A percentile compares a stretch with the other conserved stretches of the same genome.
Conservation (phyloP, 2,888 invertebrate genomes). For the Rhagophthalmus giganteus region DNA sequence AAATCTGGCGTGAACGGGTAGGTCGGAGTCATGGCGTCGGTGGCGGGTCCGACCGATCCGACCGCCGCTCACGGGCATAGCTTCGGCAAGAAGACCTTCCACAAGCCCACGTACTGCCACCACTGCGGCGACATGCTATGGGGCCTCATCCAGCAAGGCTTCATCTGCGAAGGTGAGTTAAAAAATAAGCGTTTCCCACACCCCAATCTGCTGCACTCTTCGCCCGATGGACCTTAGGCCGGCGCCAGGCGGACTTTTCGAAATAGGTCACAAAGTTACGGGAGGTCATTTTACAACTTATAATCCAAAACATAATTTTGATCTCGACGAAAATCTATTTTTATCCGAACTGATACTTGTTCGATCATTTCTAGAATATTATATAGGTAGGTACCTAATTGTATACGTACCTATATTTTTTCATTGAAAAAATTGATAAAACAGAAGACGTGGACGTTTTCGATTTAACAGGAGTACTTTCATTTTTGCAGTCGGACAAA, state of each 20-base stretch:
- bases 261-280: constrained; percentile 28
- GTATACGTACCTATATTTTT: too few species aligned
- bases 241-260: constrained; percentile 21
- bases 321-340: too few species aligned
- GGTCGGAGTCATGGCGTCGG: constrained; percentile 64
- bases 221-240: constrained; percentile 10
- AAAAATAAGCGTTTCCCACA: constrained; percentile 10
- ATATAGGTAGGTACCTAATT: too few species aligned
- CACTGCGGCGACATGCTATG: constrained; percentile 99
- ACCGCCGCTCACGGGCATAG: constrained; percentile 84
- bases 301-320: constrained; percentile 9
- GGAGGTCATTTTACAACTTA: constrained; percentile 11
- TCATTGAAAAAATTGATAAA: too few species aligned
- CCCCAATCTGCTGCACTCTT: constrained; percentile 15
- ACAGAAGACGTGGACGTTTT: too few species aligned
- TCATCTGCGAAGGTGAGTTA: constrained; percentile 96
- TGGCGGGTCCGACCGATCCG: constrained; percentile 58
- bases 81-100: constrained; percentile 99
- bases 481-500: too few species aligned
- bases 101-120: constrained; percentile 99
- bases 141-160: constrained; percentile 99
- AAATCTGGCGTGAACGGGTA: constrained; percentile 65
- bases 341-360: too few species aligned
- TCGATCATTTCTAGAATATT: too few species aligned
- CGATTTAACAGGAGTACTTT: too few species aligned